Percentiles rank a stretch among this genome's conserved stretches.
phyloP scores from a whole-genome alignment of 2,888 invertebrate species.

The Aleiodes leptofemur region DNA sequence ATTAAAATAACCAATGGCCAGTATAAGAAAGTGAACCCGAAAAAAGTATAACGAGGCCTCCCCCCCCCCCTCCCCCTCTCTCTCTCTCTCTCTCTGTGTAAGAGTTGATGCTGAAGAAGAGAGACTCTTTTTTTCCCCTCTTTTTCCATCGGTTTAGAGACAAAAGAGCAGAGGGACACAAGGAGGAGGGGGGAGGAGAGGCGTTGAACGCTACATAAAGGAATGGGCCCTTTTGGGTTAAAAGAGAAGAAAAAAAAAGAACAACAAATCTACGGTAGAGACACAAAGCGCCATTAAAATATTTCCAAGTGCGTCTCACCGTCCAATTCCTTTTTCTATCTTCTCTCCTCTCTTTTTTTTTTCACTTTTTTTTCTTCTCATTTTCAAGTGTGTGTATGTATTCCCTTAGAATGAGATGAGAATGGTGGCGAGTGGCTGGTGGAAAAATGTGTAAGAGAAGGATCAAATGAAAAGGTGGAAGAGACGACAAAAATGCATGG shows the following conservation, averaged over 20 bases:
- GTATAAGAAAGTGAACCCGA: conserved; percentile 54
- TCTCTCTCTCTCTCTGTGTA: neutral
- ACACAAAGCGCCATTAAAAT: conserved; percentile 73
- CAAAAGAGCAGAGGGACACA: conserved; percentile 39
- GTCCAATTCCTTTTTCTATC: conserved; percentile 18
- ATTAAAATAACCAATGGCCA: conserved; percentile 74
- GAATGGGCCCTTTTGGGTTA: conserved; percentile 25
- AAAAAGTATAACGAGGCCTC: conserved; percentile 40
- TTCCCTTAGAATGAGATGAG: conserved; percentile 24
- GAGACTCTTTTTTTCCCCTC: conserved; percentile 40
- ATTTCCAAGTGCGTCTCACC: conserved; percentile 59
- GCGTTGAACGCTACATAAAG: conserved; percentile 39
- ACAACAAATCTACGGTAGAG: conserved; percentile 45
- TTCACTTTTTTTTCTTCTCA: conserved; percentile 43
- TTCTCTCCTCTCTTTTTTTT: neutral
- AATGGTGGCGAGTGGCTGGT: neutral
- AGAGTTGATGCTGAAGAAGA: conserved; percentile 54
- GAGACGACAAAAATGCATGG: conserved; percentile 32
- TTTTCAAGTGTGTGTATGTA: conserved; percentile 23
- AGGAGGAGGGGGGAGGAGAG: conserved; percentile 30
- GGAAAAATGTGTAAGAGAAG: conserved; percentile 7
- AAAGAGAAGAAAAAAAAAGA: conserved; percentile 11
- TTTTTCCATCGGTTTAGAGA: conserved; percentile 46
- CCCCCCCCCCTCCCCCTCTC: neutral
- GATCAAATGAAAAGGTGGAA: conserved; percentile 20